phyloP scores from a whole-genome alignment of 2,888 invertebrate species.

The Pyrocoelia pectoralis region DNA sequence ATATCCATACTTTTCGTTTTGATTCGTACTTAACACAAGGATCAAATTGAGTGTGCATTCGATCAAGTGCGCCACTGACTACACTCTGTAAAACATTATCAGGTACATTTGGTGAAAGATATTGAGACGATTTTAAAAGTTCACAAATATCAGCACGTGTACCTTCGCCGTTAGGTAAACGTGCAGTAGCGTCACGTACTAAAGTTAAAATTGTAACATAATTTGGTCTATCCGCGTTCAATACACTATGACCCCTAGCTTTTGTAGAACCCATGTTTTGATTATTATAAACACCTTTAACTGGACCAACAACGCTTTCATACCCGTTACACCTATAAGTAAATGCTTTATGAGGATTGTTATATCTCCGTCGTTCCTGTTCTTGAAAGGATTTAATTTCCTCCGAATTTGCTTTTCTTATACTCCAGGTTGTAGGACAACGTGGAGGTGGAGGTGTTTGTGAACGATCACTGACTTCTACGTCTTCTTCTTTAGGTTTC shows the following conservation, averaged over 20 bases:
- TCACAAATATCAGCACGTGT: slow-evolving; percentile 91
- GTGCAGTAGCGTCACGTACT: slow-evolving; percentile 92
- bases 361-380: slow-evolving; percentile 85
- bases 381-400: slow-evolving; percentile 80
- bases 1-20: slow-evolving; percentile 94
- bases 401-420: slow-evolving; percentile 77
- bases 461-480: slow-evolving; percentile 57
- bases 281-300: slow-evolving; percentile 79
- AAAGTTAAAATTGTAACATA: slow-evolving; percentile 90
- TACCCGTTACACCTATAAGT: slow-evolving; percentile 74
- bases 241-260: slow-evolving; percentile 84
- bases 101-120: slow-evolving; percentile 63
- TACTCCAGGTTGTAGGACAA: slow-evolving; percentile 84
- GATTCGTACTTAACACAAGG: slow-evolving; percentile 95
- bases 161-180: slow-evolving; percentile 94
- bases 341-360: slow-evolving; percentile 90
- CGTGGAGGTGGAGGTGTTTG: slow-evolving; percentile 66
- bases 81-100: slow-evolving; percentile 81
- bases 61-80: slow-evolving; percentile 89
- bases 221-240: slow-evolving; percentile 84
- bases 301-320: slow-evolving; percentile 53
- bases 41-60: slow-evolving; percentile 89
- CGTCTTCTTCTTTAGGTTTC: slow-evolving; percentile 56
- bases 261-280: slow-evolving; percentile 65
- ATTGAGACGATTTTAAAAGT: slow-evolving; percentile 74